Evolutionary conservation across 2,888 invertebrate genomes (phyloP).

Genomic region (Drosophila borealis): DNA sequence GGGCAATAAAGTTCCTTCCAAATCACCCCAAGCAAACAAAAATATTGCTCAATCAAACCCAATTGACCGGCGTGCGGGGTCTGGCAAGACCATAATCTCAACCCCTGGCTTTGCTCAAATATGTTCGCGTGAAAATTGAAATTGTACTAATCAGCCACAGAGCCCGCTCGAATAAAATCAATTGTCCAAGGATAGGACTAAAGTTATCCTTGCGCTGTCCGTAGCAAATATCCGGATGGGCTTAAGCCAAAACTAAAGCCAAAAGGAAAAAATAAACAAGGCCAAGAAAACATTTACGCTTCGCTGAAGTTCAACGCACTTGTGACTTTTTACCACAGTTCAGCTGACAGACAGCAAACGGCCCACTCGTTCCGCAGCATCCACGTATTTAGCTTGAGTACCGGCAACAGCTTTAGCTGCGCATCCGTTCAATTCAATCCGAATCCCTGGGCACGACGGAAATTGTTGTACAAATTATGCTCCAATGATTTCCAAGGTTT

Average conservation of each 20-base stretch:
- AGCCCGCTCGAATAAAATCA: conserved; percentile 6
- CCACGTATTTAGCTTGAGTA: not conserved
- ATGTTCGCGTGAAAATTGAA: conserved; percentile 75
- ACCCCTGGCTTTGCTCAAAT: conserved; percentile 33
- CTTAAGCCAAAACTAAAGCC: conserved; percentile 24
- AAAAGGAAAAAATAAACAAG: conserved; percentile 20
- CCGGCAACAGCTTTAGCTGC: conserved; percentile 14
- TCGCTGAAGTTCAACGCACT: conserved; percentile 62
- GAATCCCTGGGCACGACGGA: conserved; percentile 46
- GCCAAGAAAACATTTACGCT: conserved; percentile 66
- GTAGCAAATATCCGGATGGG: conserved; percentile 20
- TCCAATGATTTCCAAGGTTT: conserved; percentile 57
- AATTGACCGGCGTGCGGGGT: conserved; percentile 57
- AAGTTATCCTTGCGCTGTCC: conserved; percentile 8
- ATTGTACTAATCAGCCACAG: conserved; percentile 68
- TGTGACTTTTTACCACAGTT: conserved; percentile 67
- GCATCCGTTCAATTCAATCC: conserved; percentile 34
- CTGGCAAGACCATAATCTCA: conserved; percentile 46
- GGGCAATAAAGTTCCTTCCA: conserved; percentile 67
- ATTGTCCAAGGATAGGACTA: not conserved
- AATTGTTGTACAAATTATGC: conserved; percentile 72
- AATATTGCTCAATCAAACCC: conserved; percentile 73
- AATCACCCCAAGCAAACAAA: conserved; percentile 68
- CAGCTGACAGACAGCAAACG: conserved; percentile 31
- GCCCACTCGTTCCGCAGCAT: not conserved